Evolutionary conservation across 2,113 vertebrate species (phyloP).

Genomic region (Phalacrocorax carbo): DNA sequence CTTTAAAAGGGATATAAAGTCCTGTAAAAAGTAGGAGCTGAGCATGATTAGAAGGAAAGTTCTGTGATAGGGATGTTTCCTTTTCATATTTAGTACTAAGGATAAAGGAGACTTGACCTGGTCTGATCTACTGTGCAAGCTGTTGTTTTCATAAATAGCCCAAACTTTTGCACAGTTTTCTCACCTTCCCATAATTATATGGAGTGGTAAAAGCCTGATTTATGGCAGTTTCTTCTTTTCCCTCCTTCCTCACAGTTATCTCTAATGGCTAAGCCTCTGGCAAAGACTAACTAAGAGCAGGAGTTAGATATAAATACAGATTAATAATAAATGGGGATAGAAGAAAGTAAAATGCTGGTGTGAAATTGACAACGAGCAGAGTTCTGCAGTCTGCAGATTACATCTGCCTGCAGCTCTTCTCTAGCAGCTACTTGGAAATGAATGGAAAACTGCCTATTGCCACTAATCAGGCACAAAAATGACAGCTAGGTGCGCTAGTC

Average conservation of each 20-base stretch:
- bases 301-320: conserved; percentile 69
- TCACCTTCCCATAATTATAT: neutral
- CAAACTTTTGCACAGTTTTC: neutral
- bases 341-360: conserved; percentile 22
- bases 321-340: conserved; percentile 69
- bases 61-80: neutral
- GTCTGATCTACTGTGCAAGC: neutral
- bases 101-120: neutral
- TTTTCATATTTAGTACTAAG: neutral
- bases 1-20: neutral
- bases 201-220: neutral
- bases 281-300: conserved; percentile 38
- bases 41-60: neutral
- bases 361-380: conserved; percentile 23
- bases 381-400: conserved; percentile 12
- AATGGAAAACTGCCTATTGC: conserved; percentile 12
- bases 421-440: conserved; percentile 38
- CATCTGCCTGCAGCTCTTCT: conserved; percentile 19
- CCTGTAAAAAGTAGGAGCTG: neutral
- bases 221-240: neutral
- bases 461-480: neutral
- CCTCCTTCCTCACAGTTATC: neutral
- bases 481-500: neutral
- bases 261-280: conserved; percentile 49
- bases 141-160: neutral